A percentile compares a stretch with the other conserved stretches of the same genome.
Evolutionary conservation across 2,113 vertebrate genomes (phyloP).

Genomic region (Corapipo altera): DNA sequence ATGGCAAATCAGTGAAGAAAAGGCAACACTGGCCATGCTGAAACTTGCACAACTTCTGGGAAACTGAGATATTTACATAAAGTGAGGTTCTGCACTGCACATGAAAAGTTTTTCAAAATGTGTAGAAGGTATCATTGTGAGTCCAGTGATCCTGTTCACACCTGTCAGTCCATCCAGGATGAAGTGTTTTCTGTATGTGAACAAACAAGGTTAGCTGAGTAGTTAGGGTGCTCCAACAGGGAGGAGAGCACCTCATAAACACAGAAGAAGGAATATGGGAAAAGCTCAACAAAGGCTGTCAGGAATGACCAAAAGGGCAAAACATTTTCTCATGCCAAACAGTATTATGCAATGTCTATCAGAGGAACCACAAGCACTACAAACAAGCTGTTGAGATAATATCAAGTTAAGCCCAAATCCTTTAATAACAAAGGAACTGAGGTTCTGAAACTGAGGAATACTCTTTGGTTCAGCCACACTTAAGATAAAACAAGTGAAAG

Average conservation of each 20-base stretch:
- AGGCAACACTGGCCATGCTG: neutral
- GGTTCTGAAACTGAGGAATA: neutral
- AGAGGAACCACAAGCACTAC: neutral
- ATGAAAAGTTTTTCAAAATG: neutral
- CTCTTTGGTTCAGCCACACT: neutral
- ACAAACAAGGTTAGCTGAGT: neutral
- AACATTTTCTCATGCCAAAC: neutral
- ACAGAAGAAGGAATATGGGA: neutral
- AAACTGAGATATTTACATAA: neutral
- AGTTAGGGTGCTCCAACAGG: neutral
- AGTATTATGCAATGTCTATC: neutral
- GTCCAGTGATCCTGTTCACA: neutral
- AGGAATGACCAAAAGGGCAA: neutral
- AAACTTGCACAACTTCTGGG: neutral
- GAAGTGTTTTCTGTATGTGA: neutral
- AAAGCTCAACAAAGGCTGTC: neutral
- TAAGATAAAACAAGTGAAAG: neutral
- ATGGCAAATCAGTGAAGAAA: neutral
- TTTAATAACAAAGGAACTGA: neutral
- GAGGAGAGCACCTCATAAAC: neutral
- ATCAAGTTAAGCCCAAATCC: neutral
- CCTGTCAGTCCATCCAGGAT: neutral
- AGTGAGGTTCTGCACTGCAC: neutral
- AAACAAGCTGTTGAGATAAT: neutral
- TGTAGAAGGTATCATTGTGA: rapidly evolving